These are phyloP conservation scores for Paracentrotus lividus DNA, from an alignment of 53 echinoderm and acorn worm genomes.

Conservation along the genomic window DNA sequence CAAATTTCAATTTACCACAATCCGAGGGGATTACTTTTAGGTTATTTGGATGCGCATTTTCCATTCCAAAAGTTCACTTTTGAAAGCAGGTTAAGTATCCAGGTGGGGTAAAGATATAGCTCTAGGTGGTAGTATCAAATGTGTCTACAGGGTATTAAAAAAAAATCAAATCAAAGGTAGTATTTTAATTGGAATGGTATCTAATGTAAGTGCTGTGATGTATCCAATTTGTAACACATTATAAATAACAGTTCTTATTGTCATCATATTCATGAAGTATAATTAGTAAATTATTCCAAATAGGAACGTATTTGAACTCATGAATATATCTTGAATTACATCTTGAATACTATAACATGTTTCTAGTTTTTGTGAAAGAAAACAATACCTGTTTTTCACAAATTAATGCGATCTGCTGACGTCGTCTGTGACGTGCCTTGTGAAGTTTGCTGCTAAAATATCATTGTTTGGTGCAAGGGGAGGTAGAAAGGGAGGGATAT, in stretches of 20 bases:
- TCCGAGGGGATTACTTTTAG: neutral
- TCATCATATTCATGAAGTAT: too few relatives aligned
- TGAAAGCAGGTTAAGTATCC: slow-evolving; percentile 61
- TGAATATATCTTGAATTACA: neutral
- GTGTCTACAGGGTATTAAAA: slow-evolving; percentile 25
- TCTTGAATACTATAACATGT: neutral
- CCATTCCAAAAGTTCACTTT: neutral
- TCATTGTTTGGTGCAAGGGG: slow-evolving; percentile 3
- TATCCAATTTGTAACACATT: too few relatives aligned
- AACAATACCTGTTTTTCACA: neutral
- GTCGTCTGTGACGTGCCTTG: neutral
- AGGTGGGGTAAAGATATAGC: slow-evolving; percentile 33
- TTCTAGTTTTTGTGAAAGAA: neutral
- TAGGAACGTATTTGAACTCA: too few relatives aligned
- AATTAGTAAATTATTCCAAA: too few relatives aligned
- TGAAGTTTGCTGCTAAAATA: neutral
- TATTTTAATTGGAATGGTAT: too few relatives aligned
- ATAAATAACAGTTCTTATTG: too few relatives aligned
- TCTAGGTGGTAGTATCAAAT: neutral
- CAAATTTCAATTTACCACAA: neutral
- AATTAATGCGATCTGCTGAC: neutral
- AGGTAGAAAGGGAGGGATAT: slow-evolving; percentile 38
- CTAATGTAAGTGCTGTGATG: too few relatives aligned
- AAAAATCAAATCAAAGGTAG: too few relatives aligned
- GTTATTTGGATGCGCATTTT: neutral